Evolutionary conservation across 2,113 vertebrate species (phyloP), one percentile per base, ranked within the genome.

Genomic region (Cephalopterus ornatus): DNA sequence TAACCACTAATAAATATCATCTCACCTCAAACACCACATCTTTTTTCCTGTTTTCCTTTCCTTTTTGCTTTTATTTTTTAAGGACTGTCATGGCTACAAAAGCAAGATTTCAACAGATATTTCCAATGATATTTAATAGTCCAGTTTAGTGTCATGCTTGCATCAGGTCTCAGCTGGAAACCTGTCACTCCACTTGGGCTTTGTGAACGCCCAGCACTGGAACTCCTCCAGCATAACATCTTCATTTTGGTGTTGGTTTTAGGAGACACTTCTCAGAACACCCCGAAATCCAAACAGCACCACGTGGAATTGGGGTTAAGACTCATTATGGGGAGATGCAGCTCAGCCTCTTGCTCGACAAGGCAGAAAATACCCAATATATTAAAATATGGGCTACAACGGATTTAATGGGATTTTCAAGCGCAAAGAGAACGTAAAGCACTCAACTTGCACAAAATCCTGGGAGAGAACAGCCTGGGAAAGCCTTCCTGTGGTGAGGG

Each of bases 261-360:
- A 44, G 18, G 33, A 63, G 37, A 70, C 16, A 3, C 35, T 39
- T 75, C 56, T 49, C 37, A 91, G 65, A 50, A 56, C n/a, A 62
- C 3, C 49, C 53, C 16, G 16, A 67, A 79, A 62, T 23, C 35
- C 39, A n/a, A 89, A 63, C 20, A 46, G 30, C 4, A n/a, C 30
- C 11, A 33, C 1, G 1, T 1, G 15, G 61, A 41, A 21, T 42
- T 6, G 2, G 2, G 35, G 15, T 24, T 16, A 52, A 65, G 47
- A 24, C 15, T 44, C 37, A 44, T 30, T n/a, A 3, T 6, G 17
- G 26, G 14, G 49, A 77, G 58, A 70, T 3, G 20, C 71, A 73
- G 39, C 24, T 39, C 52, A 59, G 58, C 28, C 41, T 19, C 42
- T 41, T 53, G 28, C n/a, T 67, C 41, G 13, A 14, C 28, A 63